Conservation (phyloP, 2,113 vertebrate genomes). For the Beaufortia kweichowensis region DNA sequence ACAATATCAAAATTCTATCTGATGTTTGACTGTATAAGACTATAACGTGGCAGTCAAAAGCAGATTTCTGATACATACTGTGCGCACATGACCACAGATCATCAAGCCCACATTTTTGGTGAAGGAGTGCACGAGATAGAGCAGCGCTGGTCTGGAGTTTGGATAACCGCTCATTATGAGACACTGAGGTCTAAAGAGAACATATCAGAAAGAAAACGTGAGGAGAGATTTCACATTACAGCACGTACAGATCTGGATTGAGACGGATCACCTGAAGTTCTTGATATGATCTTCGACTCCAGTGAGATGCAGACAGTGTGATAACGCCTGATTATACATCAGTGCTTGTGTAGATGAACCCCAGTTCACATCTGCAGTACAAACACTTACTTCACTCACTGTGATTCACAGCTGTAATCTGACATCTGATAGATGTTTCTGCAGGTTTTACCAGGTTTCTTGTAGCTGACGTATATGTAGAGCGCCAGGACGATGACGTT, state of each 20-base stretch:
- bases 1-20: too few species aligned
- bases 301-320: slow-evolving; percentile 88
- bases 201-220: slow-evolving; percentile 9
- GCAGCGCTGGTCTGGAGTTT: slow-evolving; percentile 88
- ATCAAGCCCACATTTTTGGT: slow-evolving; percentile 95
- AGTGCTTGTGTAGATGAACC: slow-evolving; percentile 96
- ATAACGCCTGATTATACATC: slow-evolving; percentile 91
- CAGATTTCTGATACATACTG: slow-evolving; percentile 74
- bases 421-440: background rate
- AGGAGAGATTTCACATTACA: background rate
- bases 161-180: slow-evolving; percentile 91
- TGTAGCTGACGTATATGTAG: slow-evolving; percentile 96
- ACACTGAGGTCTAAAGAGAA: slow-evolving; percentile 86
- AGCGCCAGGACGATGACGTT: slow-evolving; percentile 93
- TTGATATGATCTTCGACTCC: slow-evolving; percentile 96
- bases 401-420: background rate
- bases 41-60: too few species aligned
- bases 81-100: slow-evolving; percentile 91
- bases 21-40: too few species aligned
- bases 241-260: background rate
- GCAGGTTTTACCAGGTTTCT: slow-evolving; percentile 85
- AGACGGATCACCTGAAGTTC: slow-evolving; percentile 85
- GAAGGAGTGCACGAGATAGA: slow-evolving; percentile 90
- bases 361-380: slow-evolving; percentile 91
- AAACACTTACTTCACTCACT: background rate